phyloP scores from a whole-genome alignment of 2,888 invertebrate species.

The Cryptus armator region DNA sequence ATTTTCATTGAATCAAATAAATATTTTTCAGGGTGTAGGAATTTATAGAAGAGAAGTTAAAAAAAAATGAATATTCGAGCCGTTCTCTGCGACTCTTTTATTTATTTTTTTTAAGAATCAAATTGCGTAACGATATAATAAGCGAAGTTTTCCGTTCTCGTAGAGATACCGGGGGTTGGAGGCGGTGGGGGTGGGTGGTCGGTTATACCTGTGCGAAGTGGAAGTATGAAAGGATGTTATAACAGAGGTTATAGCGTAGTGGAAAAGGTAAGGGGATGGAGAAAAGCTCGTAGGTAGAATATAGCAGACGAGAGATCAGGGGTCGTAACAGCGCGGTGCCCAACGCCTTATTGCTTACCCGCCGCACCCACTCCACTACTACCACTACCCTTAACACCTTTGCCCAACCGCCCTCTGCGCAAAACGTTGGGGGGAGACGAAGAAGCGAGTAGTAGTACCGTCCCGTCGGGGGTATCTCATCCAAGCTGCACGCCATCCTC shows the following conservation, averaged over 20 bases:
- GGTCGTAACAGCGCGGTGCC: conserved; percentile 83
- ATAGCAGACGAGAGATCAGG: conserved; percentile 79
- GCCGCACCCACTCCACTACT: conserved; percentile 71
- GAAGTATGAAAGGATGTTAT: conserved; percentile 14
- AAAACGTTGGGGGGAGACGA: conserved; percentile 24
- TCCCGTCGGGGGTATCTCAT: conserved; percentile 61
- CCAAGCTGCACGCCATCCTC: conserved; percentile 57
- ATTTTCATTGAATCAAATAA: too few relatives aligned
- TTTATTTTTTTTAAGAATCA: neutral
- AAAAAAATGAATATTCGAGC: too few relatives aligned
- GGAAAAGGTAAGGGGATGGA: conserved; percentile 40
- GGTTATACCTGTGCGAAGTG: neutral
- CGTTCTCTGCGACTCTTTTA: neutral
- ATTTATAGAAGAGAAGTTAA: neutral
- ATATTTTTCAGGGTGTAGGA: neutral
- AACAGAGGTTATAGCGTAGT: conserved; percentile 3
- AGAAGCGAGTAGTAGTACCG: conserved; percentile 37
- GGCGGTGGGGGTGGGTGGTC: neutral
- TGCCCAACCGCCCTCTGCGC: conserved; percentile 6
- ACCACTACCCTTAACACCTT: conserved; percentile 41
- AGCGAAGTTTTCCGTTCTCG: neutral
- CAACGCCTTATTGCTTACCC: conserved; percentile 82
- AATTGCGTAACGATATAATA: neutral
- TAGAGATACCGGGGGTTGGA: neutral
- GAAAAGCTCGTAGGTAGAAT: conserved; percentile 62